Evolutionary conservation across 92 coral and sea anemone species (phyloP), one percentile per base, ranked within the genome.

Genomic region (Epizoanthus rinbou): DNA sequence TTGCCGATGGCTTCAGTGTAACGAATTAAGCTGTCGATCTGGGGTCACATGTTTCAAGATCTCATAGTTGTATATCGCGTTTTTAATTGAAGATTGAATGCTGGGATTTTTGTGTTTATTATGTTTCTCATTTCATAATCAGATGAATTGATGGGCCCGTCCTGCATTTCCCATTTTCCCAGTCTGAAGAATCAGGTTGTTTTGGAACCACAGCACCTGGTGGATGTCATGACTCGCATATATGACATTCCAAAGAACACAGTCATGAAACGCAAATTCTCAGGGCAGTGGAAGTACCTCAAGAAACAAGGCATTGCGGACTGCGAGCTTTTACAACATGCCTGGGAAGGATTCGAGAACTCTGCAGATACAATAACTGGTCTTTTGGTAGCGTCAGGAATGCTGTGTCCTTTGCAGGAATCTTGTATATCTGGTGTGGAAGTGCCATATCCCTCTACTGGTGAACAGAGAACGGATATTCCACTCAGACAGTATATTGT

Each of bases 181-280:
- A 54, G 41, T 54, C 57, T 86, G 22, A 86, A 73, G 66, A 68
- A 86, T 24, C 85, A 73, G 3, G 89, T 81, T 16, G 80, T 86
- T 17, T 47, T 86, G 13, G 58, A 84, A 22, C 89, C 89, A 2
- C 89, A 86, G 43, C 81, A 80, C 28, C 64, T 86, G 57, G 89
- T 86, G 35, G 89, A 86, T 54, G 73, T 86, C 3, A 86, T 86
- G 89, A 86, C 89, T 18, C 60, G 69, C 64, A 81, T 86, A 57
- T 85, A 80, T 50, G 89, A 86, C 63, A 85, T 74, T 64, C 89
- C 86, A 11, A 80, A 81, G 53, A 66, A 81, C 31, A 70, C 56
- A 19, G 52, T 37, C 23, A 33, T 80, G 74, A 56, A 86, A 19
- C 86, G 89, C 10, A 84, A 74, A 62, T 81, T 72, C 64, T 81